A percentile compares a stretch with the other conserved stretches of the same genome.
These are phyloP conservation scores for Diorhabda elongata DNA, from an alignment of 1,140 invertebrate genomes.

Conservation along the genomic window DNA sequence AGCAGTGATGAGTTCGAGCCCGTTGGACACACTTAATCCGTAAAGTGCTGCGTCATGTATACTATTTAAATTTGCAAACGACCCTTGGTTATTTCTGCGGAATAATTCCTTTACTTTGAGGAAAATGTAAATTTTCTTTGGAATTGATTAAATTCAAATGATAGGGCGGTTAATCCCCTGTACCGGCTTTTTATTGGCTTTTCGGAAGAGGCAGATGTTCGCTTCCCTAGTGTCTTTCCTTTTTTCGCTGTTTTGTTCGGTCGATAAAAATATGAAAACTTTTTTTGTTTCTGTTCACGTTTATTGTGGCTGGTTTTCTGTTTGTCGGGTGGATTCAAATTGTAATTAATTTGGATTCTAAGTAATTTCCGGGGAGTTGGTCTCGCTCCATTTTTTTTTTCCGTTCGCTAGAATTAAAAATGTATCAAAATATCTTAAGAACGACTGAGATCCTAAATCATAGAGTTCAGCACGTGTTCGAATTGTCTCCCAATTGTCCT, in stretches of 20 bases:
- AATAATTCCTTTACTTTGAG: background rate
- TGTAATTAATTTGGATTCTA: background rate
- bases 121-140: slow-evolving; percentile 11
- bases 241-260: background rate
- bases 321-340: background rate
- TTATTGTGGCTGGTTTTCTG: background rate
- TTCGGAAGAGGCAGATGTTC: background rate
- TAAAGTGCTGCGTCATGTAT: slow-evolving; percentile 43
- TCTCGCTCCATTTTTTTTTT: background rate
- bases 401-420: no score
- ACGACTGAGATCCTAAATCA: no score
- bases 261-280: background rate
- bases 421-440: no score
- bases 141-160: slow-evolving; percentile 14
- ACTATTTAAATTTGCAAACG: slow-evolving; percentile 44
- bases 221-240: background rate
- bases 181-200: slow-evolving; percentile 11
- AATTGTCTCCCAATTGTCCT: no score
- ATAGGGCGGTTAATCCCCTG: slow-evolving; percentile 12
- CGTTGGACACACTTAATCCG: slow-evolving; percentile 34
- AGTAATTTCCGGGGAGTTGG: background rate
- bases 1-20: slow-evolving; percentile 17
- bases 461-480: no score
- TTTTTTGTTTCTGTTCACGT: background rate
- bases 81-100: slow-evolving; percentile 23